These are phyloP conservation scores for Crossocerus cetratus DNA, from an alignment of 2,888 invertebrate genomes.

Conservation along the genomic window DNA sequence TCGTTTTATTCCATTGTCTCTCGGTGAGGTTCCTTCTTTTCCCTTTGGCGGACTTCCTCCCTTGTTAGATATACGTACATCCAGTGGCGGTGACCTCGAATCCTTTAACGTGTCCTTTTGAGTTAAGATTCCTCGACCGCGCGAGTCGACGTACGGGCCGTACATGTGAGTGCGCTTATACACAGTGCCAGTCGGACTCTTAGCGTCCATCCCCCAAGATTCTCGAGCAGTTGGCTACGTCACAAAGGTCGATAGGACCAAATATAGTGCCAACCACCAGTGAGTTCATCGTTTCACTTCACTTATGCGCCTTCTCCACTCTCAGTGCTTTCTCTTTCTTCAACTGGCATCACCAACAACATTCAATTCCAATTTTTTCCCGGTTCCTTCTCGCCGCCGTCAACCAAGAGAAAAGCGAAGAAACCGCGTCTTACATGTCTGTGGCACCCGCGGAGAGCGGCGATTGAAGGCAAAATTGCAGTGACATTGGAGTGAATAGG, in stretches of 20 bases:
- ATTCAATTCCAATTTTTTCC: constrained; percentile 49
- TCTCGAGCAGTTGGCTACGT: constrained; percentile 42
- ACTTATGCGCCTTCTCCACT: constrained; percentile 65
- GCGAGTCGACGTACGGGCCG: constrained; percentile 4
- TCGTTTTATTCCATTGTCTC: background rate
- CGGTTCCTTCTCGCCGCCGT: background rate
- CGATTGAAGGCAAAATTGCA: too few species aligned
- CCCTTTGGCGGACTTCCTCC: background rate
- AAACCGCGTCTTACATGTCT: too few species aligned
- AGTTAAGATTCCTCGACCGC: constrained; percentile 1
- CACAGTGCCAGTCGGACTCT: constrained; percentile 17
- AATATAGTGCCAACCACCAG: constrained; percentile 32
- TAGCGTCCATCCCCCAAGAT: constrained; percentile 33
- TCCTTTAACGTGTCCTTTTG: constrained; percentile 16
- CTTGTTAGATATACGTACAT: background rate
- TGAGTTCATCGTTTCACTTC: constrained; percentile 65
- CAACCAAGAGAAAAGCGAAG: too few species aligned
- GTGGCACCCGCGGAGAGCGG: too few species aligned
- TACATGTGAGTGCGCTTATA: too few species aligned
- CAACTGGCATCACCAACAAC: constrained; percentile 14
- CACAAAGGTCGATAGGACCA: constrained; percentile 58
- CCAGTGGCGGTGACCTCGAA: constrained; percentile 5
- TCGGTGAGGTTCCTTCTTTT: background rate
- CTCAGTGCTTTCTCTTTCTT: constrained; percentile 7
- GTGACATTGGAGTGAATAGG: too few species aligned